Evolutionary conservation across 1,140 invertebrate species (phyloP), one percentile per base, ranked within the genome.

Genomic region (Plectrocnemia conspersa): DNA sequence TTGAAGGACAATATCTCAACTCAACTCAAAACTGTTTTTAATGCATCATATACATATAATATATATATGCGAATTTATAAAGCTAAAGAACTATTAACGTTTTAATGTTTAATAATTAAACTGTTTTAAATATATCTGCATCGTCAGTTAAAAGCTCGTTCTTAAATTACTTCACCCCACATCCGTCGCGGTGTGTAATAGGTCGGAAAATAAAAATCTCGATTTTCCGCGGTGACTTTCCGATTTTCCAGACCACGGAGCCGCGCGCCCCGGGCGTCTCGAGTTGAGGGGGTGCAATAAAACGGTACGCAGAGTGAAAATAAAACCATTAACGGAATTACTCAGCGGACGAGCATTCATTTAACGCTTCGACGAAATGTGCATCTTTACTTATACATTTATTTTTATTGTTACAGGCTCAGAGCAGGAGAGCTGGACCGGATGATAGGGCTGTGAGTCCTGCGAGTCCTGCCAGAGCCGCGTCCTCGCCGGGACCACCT

Each of bases 401-500:
- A 61, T 56, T n/a, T 52, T 40, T 64, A 63, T 53, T 21, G 41
- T 68, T 63, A 0, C 66, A 75, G 73, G 66, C 69, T 56, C 64
- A 70, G 15, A 65, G 71, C 61, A 63, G 67, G 33, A 58, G 64
- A 40, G 64, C 67, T 50, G 67, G 67, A 29, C 48, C 65, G 63
- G 60, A 55, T 33, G 50, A 62, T 15, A 32, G 48, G 52, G 19
- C 64, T 44, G 38, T 52, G 54, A 23, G 63, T 62, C 52, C 52
- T 21, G 62, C 66, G 66, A 68, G 35, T 68, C 66, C 58, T 57
- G 65, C 3, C 64, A 68, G 25, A 66, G 70, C 55, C 62, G 72
- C 47, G 5, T 70, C 74, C 1, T 68, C 71, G 0, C 72, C 73
- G 49, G 71, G 69, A 2, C 69, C 68, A 1, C 72, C 72, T 6